Evolutionary conservation across 2,797 vertebrate species (phyloP), one percentile per base, ranked within the genome.

Genomic region (Dendrocincla fuliginosa): DNA sequence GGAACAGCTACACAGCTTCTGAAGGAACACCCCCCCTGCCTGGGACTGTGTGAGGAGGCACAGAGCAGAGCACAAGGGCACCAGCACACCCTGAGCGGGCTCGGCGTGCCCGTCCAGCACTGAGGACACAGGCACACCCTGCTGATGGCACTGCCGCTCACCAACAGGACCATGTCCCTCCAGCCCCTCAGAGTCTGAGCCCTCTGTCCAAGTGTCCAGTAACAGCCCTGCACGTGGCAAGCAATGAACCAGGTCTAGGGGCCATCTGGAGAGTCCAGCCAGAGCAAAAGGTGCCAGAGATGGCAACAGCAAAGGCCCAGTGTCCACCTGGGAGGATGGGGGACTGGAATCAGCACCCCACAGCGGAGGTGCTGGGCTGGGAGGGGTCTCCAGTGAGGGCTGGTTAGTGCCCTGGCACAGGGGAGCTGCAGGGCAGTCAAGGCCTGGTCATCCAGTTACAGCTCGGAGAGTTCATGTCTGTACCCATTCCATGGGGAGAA

Each of bases 191-290:
- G 33, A n/a, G 25, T 1, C 30, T 16, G 10, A 63, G 37, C 42
- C 16, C 44, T 7, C 30, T 0, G 6, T 10, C 33, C 52, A 8
- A 16, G 22, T 1, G 1, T 14, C 52, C n/a, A 41, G 18, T 11
- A 63, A 25, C 20, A 64, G 61, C 11, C 5, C 10, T 8, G 19
- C 6, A 10, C 24, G 6, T 0, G 2, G 19, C 0, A 0, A 44
- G 24, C 50, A 30, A 22, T 0, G 7, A 52, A 8, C 7, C 44
- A 19, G 32, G 5, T 2, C 28, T 18, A 7, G 22, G 5, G 19
- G 12, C 28, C 33, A 19, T 11, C 20, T 13, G 5, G 16, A 56
- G 61, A 32, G 19, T 23, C 44, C 3, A 4, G 16, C 6, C 55
- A 41, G 32, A 50, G 27, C 15, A n/a, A 23, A 37, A 59, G 9